These are phyloP conservation scores for Chaetorhynchus papuensis DNA, from an alignment of 2,113 vertebrate genomes.

Conservation along the genomic window DNA sequence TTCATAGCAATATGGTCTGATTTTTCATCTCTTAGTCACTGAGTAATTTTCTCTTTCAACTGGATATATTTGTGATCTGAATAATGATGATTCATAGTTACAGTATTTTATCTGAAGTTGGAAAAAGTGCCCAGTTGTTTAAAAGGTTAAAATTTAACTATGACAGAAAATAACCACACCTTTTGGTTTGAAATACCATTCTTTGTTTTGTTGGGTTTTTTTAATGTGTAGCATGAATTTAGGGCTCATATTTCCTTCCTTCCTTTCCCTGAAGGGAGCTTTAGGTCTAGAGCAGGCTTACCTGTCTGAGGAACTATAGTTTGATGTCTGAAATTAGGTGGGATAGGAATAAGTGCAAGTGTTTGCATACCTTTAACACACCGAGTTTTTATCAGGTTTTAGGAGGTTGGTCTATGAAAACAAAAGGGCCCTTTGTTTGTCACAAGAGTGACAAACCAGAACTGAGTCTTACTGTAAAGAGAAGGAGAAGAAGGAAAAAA, in stretches of 20 bases:
- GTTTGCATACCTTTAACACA: background rate
- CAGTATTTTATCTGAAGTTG: background rate
- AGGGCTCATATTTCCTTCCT: background rate
- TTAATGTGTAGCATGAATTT: background rate
- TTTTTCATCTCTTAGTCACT: background rate
- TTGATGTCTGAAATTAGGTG: background rate
- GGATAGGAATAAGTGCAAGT: background rate
- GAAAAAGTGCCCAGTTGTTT: background rate
- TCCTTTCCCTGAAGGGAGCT: background rate
- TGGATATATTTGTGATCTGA: background rate
- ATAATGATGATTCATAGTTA: background rate
- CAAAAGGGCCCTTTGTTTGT: background rate
- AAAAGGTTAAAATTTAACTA: background rate
- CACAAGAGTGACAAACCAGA: background rate
- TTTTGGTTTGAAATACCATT: background rate
- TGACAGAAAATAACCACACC: background rate
- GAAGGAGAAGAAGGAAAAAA: background rate
- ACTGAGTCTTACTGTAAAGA: background rate
- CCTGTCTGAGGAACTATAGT: background rate
- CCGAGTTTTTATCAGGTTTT: background rate
- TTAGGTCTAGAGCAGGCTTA: background rate
- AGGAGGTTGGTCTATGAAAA: background rate
- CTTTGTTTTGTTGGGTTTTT: background rate
- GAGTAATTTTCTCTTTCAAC: background rate
- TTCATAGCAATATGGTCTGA: background rate